Evolutionary conservation across 2,888 invertebrate genomes (phyloP), one percentile per base, ranked within the genome.

Genomic region (Dynastes grantii): DNA sequence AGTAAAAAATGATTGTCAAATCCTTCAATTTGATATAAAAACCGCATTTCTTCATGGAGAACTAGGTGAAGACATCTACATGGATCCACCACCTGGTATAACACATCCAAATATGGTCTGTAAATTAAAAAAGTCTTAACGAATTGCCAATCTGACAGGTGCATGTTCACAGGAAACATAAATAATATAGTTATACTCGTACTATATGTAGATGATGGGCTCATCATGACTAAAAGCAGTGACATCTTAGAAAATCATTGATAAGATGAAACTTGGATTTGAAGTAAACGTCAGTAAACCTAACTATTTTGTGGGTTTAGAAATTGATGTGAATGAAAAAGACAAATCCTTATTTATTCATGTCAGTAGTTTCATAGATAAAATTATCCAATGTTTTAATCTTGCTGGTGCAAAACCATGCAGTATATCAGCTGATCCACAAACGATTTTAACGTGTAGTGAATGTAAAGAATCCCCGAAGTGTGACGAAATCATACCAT

Each of bases 11-110:
- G 61, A 80, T 22, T 84, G 2, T 9, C 65, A 6, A 16, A 16
- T 16, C 16, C 16, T 16, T 16, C 83, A 83, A 65, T 84, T 84
- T 63, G 83, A 84, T 71, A 76, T 83, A 22, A 83, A 83, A 76
- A 84, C 83, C 0, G 83, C 83, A 2, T 83, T 84, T 55, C 73
- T 84, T 13, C 76, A 83, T 71, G 83, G 83, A 53, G 75, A 81
- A 55, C 32, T 84, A 32, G 40, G 76, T 9, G 82, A 83, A 79
- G 80, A 81, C 29, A 78, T 84, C 5, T 81, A 79, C 51, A 81
- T 83, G 81, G 37, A 80, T 68, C 76, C 70, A 13, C 83, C 82
- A 16, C 70, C 67, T 76, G 81, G 82, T 8, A 45, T 9, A 45
- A 45, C 2, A 45, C 40, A 16, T 5, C 40, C 40, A 45, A 8